Percentiles rank a stretch among this genome's conserved stretches.
These are phyloP conservation scores for Sesia bembeciformis DNA, from an alignment of 2,888 invertebrate species.

Conservation along the genomic window DNA sequence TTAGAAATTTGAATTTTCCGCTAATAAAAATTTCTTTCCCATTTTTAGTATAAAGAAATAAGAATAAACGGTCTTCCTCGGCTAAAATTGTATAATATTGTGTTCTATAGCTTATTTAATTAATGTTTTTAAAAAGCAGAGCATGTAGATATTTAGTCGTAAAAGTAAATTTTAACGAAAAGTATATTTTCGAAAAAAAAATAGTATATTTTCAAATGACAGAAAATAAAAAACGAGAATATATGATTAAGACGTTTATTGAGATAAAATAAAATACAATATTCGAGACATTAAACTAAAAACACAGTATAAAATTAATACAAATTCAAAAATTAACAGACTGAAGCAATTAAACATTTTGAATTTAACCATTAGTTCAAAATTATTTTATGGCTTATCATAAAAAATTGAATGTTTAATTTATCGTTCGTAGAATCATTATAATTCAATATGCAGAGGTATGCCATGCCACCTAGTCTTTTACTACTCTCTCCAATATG, in stretches of 20 bases:
- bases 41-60: too few species aligned
- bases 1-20: too few species aligned
- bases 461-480: slow-evolving; percentile 32
- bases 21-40: too few species aligned
- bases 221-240: slow-evolving; percentile 5
- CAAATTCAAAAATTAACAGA: slow-evolving; percentile 6
- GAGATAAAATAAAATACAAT: slow-evolving; percentile 16
- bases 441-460: too few species aligned
- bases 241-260: slow-evolving; percentile 15
- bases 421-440: too few species aligned
- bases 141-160: background rate
- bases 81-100: too few species aligned
- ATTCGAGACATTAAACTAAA: slow-evolving; percentile 24
- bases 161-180: background rate
- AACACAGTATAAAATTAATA: slow-evolving; percentile 14
- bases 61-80: too few species aligned
- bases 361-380: slow-evolving; percentile 4
- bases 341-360: slow-evolving; percentile 2
- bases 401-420: too few species aligned
- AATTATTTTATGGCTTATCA: background rate
- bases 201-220: background rate
- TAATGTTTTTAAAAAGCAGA: background rate
- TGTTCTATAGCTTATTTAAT: too few species aligned
- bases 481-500: slow-evolving; percentile 47
- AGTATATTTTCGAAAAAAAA: background rate